Evolutionary conservation across 2,797 vertebrate species (phyloP), one percentile per base, ranked within the genome.

Genomic region (Mus caroli): DNA sequence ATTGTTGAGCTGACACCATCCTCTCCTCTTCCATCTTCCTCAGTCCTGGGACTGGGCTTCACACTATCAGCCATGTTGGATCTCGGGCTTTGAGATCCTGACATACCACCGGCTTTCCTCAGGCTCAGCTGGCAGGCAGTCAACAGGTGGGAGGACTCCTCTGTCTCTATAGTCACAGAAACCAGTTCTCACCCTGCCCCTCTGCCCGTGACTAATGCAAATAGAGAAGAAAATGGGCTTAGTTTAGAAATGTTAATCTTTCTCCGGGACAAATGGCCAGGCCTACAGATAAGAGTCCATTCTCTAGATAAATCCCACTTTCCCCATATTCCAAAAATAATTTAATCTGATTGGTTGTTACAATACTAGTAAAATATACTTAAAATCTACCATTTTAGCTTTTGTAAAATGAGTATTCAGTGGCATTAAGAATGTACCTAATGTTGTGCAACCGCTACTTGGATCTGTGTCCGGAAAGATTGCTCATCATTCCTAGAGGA

Each of bases 401-500:
- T 62, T 46, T 84, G 37, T 84, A 62, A 84, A 83, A 64, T 46
- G 82, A 84, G 40, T 64, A 46, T 20, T 84, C 5, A 19, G 58
- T 64, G 40, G 40, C 26, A 46, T 84, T 84, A 64, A 20, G 82
- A 46, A 20, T 10, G 10, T 64, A 64, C 15, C 15, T 9, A 19
- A 20, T 3, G 26, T 31, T 62, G 58, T 31, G 15, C 58, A 43
- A 10, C 15, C 20, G 9, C 26, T 40, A 20, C 40, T 34, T 64
- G 10, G 9, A 46, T 64, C 17, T 17, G 1, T 62, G 26, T 46
- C 58, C 60, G 64, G 78, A 58, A 62, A 43, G 58, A 34, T 64
- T 34, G 82, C 28, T 46, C 82, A 94, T 58, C n/a, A 43, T 84
- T 80, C 69, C 28, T 84, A 84, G 82, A 6, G 94, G 79, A 97